Conservation (phyloP, 2,888 invertebrate genomes). For the Hyposoter dolosus region DNA sequence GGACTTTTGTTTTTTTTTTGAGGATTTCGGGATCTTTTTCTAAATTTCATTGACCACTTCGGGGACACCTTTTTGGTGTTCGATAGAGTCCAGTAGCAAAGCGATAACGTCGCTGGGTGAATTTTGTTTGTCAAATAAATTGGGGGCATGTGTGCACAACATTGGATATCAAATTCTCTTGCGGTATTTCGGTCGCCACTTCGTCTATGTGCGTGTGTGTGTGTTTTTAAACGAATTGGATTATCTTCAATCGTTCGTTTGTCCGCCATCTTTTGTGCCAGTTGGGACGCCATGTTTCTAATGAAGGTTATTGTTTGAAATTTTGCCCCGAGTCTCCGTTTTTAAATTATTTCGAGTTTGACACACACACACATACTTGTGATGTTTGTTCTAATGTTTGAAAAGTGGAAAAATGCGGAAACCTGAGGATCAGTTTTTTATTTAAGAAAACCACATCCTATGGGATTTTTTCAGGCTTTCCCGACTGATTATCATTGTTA, state of each 20-base stretch:
- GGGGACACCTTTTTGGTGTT: background rate
- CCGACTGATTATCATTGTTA: no score
- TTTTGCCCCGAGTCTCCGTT: no score
- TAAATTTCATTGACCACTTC: background rate
- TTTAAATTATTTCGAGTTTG: no score
- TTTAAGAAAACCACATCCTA: no score
- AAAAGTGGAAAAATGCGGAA: no score
- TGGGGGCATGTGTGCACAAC: constrained; percentile 5
- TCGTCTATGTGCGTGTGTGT: no score
- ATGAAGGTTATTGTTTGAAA: no score
- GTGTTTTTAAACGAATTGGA: background rate
- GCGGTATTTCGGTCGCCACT: constrained; percentile 9
- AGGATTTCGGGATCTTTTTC: background rate
- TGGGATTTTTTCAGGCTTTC: no score
- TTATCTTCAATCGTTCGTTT: background rate
- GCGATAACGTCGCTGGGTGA: constrained; percentile 14
- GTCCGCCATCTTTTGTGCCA: background rate
- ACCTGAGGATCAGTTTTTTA: no score
- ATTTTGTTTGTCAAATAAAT: constrained; percentile 37
- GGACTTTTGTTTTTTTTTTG: background rate
- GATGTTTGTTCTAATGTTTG: no score
- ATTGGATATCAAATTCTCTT: constrained; percentile 6
- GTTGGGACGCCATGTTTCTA: background rate
- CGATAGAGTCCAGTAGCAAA: background rate
- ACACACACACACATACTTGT: no score